Base-by-base conservation (phyloP, 1,140 invertebrate genomes). In the Drosophila arizonae region DNA sequence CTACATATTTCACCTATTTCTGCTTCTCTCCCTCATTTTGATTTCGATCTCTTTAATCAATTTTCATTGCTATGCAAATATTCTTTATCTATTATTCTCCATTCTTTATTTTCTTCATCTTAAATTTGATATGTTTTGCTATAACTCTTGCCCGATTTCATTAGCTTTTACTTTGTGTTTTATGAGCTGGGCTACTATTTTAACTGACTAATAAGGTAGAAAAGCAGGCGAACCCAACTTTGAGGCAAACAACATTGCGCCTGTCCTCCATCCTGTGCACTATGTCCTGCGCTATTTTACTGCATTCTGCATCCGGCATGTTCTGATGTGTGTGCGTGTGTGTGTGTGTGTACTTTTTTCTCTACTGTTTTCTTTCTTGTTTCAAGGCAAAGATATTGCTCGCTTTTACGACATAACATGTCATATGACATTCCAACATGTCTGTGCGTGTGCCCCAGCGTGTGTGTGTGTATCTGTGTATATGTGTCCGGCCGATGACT, bases 381-480 rank as follows among this genome's bases (percentile, higher is more conserved):
- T 87, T 87, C 75, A 81, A 87, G 76, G 72, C 82, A 88, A 78
- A 86, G 82, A 87, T 86, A 86, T 87, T 86, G 81, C 82, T 82
- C 79, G 66, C 81, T 87, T 86, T 86, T 86, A 86, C 81, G 81
- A 86, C 82, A 84, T 82, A 88, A 87, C 84, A 88, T 87, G 84
- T 87, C 84, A 87, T 87, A 87, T 84, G 84, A 87, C 79, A 87
- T 87, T 87, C 84, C 84, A 87, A 76, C 70, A 84, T 87, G 84
- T 82, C 82, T 81, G 24, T 84, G 48, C 46, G 48, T 60, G 15
- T 66, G 54, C 46, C 28, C 36, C 56, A 43, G 24, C 61, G 39
- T 21, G 21, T 55, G 13, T 33, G 41, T 41, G 48, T 45, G 41
- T 52, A 26, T 36, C 41, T 46, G 55, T 86, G 81, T 67, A 63